Evolutionary conservation across 35 echinoderm and acorn worm genomes (phyloP), one percentile per base, ranked within the genome.

Genomic region (Apostichopus californicus): DNA sequence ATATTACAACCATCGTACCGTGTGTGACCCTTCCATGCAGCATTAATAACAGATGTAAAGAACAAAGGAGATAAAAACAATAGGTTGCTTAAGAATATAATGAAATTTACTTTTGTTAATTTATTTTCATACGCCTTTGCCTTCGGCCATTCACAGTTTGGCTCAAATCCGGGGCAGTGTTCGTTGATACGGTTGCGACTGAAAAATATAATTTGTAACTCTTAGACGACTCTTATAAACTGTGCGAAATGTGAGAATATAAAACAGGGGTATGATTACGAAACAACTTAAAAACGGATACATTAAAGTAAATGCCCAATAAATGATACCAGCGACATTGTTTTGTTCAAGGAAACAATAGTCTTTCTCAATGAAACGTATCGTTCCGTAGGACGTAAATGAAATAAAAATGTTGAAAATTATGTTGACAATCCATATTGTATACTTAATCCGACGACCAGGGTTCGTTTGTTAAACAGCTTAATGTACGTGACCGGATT

Each of bases 181-280:
- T 0, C 8, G 5, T 57, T 17, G 25, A 21, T 20, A 57, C 25
- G 0, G 25, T 77, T 12, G 46, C 9, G 20, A 90, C 5, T 8
- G 88, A 57, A 54, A 21, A 25, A 4, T 55, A 22, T 87, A 52
- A 8, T 91, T 34, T 9, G 22, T 77, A 10, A 91, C 89, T 58
- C 89, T 24, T 18, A 91, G 6, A 5, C 20, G 71, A 59, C 89
- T 91, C 59, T 91, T 91, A 8, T 53, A 18, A 3, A 91, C 89
- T 5, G 89, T n/a, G n/a, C n/a, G n/a, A n/a, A n/a, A n/a, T n/a
- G n/a, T 91, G 6, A 91, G 24, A 22, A 91, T 26, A 66, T 91
- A 91, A 20, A 91, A 91, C 7, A n/a, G n/a, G n/a, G n/a, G n/a
- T 34, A 91, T 79, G 5, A 91, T 20, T 4, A 79, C 77, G 28